These are phyloP conservation scores for Yoshiicerus persimilis DNA, from an alignment of 1,140 invertebrate species.

Conservation along the genomic window DNA sequence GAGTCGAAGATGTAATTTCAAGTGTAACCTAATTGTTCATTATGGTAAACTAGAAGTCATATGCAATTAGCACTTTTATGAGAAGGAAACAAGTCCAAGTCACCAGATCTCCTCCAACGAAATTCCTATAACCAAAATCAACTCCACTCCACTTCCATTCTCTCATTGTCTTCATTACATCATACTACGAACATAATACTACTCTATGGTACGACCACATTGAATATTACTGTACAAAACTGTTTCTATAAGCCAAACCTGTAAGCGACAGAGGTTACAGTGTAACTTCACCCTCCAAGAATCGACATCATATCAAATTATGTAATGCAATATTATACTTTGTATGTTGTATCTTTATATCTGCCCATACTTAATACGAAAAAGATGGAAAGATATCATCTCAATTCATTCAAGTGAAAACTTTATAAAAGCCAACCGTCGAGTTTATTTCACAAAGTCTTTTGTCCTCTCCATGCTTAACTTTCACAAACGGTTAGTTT, in stretches of 20 bases:
- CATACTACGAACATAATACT: too few relatives aligned
- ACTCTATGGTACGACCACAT: too few relatives aligned
- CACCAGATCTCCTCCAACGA: not conserved
- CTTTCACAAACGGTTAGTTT: not conserved
- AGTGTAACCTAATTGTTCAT: not conserved
- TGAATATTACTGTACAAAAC: too few relatives aligned
- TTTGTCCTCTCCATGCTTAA: not conserved
- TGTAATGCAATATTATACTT: not conserved
- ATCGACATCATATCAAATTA: not conserved
- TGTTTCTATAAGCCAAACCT: not conserved
- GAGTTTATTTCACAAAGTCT: not conserved
- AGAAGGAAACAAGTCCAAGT: not conserved
- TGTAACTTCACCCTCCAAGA: not conserved
- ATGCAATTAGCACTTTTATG: not conserved
- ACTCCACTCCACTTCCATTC: not conserved
- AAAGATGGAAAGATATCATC: not conserved
- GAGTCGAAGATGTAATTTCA: not conserved
- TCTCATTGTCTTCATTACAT: too few relatives aligned
- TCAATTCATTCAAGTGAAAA: not conserved
- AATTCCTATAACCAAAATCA: not conserved
- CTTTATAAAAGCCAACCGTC: not conserved
- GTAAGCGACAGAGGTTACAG: not conserved
- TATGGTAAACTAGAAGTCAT: not conserved
- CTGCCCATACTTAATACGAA: not conserved
- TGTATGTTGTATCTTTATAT: not conserved